Base-by-base conservation (phyloP, 2,888 invertebrate genomes). In the Endomychus coccineus region DNA sequence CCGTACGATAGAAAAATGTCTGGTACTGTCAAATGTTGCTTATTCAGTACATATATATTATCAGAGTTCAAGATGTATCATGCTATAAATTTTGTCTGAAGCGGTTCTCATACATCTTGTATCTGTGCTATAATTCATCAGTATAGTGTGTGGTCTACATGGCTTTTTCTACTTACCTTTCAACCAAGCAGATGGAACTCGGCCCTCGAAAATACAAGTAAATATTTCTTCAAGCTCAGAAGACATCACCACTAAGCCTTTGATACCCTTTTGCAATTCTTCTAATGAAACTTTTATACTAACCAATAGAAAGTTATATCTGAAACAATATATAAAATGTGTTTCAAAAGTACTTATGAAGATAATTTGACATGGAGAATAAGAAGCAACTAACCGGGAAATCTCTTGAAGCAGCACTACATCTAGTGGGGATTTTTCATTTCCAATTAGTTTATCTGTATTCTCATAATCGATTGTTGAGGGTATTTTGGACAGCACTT, bases 241-340 rank as follows among this genome's bases (percentile, higher is more conserved):
- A 0, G 89, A 87, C 89, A 92, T 90, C 27, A 91, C 80, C 12
- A 89, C 82, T 42, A 88, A 65, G n/a, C 91, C 91, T 56, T 81
- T 77, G 43, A 91, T 88, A 3, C 84, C 88, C 29, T 78, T 81
- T 46, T 83, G 78, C 11, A 92, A 66, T 42, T 86, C 81, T 6
- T 65, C 62, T 35, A 85, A 58, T 27, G 78, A 78, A 2, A 52
- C 46, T 16, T 68, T 67, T 29, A 82, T 81, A 19, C 62, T 60
- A 3, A 56, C 51, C 40, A 83, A 55, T 3, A 83, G 66, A 1
- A 52, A 49, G 55, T 85, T 84, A 58, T 84, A 85, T 60, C 81
- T 75, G 49, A 45, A 58, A 54, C 32, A 33, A 17, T 15, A 23
- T 6, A 24, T 10, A 24, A 24, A 6, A 4, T 6, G 10, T n/a